Evolutionary conservation across 2,797 vertebrate species (phyloP), one percentile per base, ranked within the genome.

Genomic region (Caiman crocodilus): DNA sequence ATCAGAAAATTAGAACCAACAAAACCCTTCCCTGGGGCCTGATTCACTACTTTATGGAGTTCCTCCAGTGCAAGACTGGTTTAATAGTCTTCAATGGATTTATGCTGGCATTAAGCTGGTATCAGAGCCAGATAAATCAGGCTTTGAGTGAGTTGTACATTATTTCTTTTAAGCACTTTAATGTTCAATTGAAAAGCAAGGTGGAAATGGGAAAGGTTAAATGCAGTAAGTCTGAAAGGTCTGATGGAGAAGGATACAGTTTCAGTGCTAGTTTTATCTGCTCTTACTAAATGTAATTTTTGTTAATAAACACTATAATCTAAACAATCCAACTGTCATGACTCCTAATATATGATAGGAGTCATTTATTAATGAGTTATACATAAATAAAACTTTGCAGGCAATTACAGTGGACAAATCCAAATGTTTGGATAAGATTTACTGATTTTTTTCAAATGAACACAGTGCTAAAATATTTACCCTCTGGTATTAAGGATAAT

Each of bases 1-100:
- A 96, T 92, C 92, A 95, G 90, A 94, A 95, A 92, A 96, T 95
- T 90, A 94, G 87, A 92, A 88, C 79, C n/a, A 96, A 93, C 57
- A 58, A 91, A 63, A 82, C 85, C n/a, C 2, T 21, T 71, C 93
- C 79, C 91, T 61, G 87, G 87, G 92, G 90, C 16, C 75, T 0
- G 1, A 92, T 94, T 96, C 84, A 59, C 1, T 25, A 82, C 84
- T n/a, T n/a, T n/a, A n/a, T n/a, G n/a, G n/a, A n/a, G n/a, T n/a
- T n/a, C n/a, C n/a, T n/a, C n/a, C n/a, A n/a, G n/a, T n/a, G n/a
- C n/a, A n/a, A n/a, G n/a, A n/a, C n/a, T n/a, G n/a, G n/a, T n/a
- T n/a, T n/a, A n/a, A n/a, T n/a, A n/a, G n/a, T n/a, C n/a, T 94
- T 90, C 9, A 7, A 8, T 5, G 1, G 79, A 88, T 63, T 85